Conservation (phyloP, 2,113 vertebrate genomes). For the Capreolus pygargus region DNA sequence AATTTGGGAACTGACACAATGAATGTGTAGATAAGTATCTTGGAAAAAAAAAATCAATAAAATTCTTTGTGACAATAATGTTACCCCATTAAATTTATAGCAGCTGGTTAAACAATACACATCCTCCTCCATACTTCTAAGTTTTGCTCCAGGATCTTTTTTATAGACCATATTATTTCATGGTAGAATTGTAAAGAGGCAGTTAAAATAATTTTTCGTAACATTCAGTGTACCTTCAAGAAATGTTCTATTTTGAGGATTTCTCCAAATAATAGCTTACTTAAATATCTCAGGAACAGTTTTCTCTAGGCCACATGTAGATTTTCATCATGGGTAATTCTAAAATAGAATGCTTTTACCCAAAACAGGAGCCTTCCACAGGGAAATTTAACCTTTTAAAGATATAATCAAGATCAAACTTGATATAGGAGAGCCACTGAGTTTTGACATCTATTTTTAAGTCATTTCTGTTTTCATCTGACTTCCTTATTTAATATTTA, state of each 20-base stretch:
- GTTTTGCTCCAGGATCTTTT: conserved; percentile 76
- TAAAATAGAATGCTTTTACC: conserved; percentile 51
- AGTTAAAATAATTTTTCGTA: conserved; percentile 74
- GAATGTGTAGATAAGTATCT: conserved; percentile 74
- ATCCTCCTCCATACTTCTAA: conserved; percentile 57
- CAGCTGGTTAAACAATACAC: conserved; percentile 74
- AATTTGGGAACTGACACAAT: conserved; percentile 58
- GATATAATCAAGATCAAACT: conserved; percentile 34
- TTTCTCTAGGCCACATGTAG: background rate
- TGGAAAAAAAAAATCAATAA: conserved; percentile 68
- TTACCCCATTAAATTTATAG: conserved; percentile 72
- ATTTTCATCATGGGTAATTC: conserved; percentile 46
- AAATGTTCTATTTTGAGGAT: conserved; percentile 69
- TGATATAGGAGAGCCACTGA: conserved; percentile 1
- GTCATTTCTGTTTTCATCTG: background rate
- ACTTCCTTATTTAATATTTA: background rate
- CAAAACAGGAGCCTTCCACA: background rate
- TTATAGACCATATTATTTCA: conserved; percentile 76
- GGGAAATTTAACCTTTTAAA: conserved; percentile 51
- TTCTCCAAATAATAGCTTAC: conserved; percentile 70
- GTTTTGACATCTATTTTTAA: conserved; percentile 30
- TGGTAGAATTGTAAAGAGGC: conserved; percentile 68
- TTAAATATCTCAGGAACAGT: conserved; percentile 49
- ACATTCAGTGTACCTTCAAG: conserved; percentile 52
- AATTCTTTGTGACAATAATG: conserved; percentile 69